Evolutionary conservation across 2,797 vertebrate genomes (phyloP).

Genomic region (Nothura maculosa): DNA sequence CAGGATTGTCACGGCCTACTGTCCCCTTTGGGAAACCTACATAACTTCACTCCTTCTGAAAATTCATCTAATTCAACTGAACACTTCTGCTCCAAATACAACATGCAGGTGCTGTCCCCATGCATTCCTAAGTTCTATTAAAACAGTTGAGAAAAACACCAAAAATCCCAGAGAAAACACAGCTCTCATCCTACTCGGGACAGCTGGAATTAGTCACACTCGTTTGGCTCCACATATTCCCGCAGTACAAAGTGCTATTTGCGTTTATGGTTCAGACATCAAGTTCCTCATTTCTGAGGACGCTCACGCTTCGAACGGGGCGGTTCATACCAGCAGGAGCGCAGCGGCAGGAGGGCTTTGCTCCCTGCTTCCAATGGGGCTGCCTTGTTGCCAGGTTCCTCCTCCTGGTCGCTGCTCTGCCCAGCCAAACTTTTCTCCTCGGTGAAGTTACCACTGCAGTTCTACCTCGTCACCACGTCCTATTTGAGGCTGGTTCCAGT

Average conservation of each 20-base stretch:
- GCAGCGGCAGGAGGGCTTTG: not conserved
- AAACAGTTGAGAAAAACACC: not conserved
- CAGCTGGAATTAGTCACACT: not conserved
- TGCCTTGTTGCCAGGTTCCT: not conserved
- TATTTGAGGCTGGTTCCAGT: not conserved
- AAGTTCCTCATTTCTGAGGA: not conserved
- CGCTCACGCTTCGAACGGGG: not conserved
- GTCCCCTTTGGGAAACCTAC: not conserved
- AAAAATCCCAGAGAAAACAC: not conserved
- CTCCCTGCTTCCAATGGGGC: not conserved
- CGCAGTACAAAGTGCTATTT: not conserved
- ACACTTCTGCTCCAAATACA: not conserved
- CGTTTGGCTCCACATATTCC: conserved; percentile 11
- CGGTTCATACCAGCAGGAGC: not conserved
- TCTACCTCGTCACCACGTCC: not conserved
- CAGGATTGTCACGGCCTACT: not conserved
- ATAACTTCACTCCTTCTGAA: not conserved
- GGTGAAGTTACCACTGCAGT: not conserved
- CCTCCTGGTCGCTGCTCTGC: not conserved
- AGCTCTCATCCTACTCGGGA: not conserved
- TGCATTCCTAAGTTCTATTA: not conserved
- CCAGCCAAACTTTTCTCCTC: not conserved
- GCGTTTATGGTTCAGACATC: not conserved
- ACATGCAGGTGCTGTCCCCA: not conserved
- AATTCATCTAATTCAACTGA: not conserved